Evolutionary conservation across 2,888 invertebrate genomes (phyloP), one percentile per base, ranked within the genome.

Genomic region (Lissocephala sabroskyi): DNA sequence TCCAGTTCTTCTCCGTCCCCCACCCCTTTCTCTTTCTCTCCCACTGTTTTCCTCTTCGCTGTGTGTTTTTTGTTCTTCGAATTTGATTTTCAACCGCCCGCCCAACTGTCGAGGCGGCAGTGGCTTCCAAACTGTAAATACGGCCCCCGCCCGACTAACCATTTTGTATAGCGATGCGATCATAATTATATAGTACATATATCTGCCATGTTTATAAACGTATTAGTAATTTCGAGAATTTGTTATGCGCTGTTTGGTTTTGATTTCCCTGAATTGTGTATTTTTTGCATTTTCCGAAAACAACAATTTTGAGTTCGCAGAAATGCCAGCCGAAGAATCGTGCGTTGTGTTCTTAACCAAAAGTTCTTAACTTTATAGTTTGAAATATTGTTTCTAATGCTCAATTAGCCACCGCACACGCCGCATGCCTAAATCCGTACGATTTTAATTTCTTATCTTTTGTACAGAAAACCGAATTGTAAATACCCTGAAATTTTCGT

Each of bases 231-330:
- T 49, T 19, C 36, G 10, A 61, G 59, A 59, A 76, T 80, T 80
- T 80, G 82, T 80, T 79, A 81, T 80, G 80, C n/a, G n/a, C 81
- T 79, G 76, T 80, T 79, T 79, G 68, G 60, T 60, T 48, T 48
- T 50, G n/a, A n/a, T n/a, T 49, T 57, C 45, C 52, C 53, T 54
- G 41, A 53, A 57, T 59, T 56, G 29, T 45, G 16, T 10, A 44
- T 16, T n/a, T 26, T 1, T 28, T 16, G n/a, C 14, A 26, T 16
- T 41, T 44, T 40, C 51, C n/a, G 48, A 60, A 61, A 51, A 26
- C 30, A 43, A 32, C 17, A 43, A 42, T 6, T 1, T n/a, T n/a
- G n/a, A n/a, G n/a, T n/a, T n/a, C n/a, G n/a, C n/a, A n/a, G n/a
- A n/a, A n/a, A n/a, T n/a, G n/a, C n/a, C n/a, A 40, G 29, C n/a